Conservation (phyloP, 2,113 vertebrate species). For the Tricholaema leucomelas region DNA sequence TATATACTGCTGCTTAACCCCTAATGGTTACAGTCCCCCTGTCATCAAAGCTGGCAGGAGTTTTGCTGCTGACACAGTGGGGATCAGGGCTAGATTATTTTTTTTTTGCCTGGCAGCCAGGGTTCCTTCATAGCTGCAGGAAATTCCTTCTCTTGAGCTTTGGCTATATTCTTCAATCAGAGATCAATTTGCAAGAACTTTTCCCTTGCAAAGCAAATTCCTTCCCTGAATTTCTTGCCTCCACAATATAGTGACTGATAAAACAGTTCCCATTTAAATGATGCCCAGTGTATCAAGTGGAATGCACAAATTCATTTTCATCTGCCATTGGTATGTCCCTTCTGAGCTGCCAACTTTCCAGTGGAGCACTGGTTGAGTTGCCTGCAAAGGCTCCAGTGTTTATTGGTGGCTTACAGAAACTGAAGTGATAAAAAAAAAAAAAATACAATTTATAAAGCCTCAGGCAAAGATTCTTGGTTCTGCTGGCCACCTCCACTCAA, state of each 20-base stretch:
- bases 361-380: background rate
- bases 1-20: background rate
- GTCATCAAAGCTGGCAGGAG: background rate
- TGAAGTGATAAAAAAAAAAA: conserved; percentile 2
- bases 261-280: background rate
- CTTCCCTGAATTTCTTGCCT: conserved; percentile 6
- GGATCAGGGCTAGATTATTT: background rate
- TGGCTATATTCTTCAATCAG: conserved; percentile 21
- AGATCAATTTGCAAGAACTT: background rate
- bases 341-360: conserved; percentile 34
- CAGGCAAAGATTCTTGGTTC: background rate
- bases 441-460: background rate
- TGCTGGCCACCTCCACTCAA: background rate
- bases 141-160: conserved; percentile 39
- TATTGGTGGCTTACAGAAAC: background rate
- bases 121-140: background rate
- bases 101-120: background rate
- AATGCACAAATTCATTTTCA: background rate
- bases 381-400: background rate
- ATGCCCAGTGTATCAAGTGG: background rate
- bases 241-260: background rate
- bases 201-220: conserved; percentile 29
- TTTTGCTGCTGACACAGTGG: background rate
- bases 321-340: conserved; percentile 8
- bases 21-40: background rate